Evolutionary conservation across 1,140 invertebrate species (phyloP).

Genomic region (Drosophila sp.): DNA sequence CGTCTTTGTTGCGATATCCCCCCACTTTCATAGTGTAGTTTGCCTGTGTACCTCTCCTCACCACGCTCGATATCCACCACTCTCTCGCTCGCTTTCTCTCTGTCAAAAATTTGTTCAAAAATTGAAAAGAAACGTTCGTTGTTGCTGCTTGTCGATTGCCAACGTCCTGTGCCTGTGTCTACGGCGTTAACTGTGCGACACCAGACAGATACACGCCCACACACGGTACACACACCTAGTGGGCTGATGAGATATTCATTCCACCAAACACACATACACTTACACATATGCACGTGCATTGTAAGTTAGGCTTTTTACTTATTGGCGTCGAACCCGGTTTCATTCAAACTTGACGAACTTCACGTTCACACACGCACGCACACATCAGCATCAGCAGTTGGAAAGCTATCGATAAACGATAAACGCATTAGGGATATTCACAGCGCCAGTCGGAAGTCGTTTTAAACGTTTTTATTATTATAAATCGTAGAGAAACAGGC

Average conservation of each 20-base stretch:
- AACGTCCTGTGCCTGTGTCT: conserved; percentile 76
- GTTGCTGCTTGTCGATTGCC: conserved; percentile 83
- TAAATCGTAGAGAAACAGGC: conserved; percentile 56
- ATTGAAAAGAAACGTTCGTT: conserved; percentile 69
- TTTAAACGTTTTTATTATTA: background rate
- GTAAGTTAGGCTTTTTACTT: conserved; percentile 10
- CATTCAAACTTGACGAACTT: conserved; percentile 26
- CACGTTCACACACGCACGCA: conserved; percentile 28
- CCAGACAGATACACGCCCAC: conserved; percentile 34
- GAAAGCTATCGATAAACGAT: conserved; percentile 13
- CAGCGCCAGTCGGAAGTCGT: background rate
- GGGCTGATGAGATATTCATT: conserved; percentile 18
- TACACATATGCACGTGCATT: conserved; percentile 22
- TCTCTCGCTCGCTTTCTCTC: conserved; percentile 21
- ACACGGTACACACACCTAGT: conserved; percentile 37
- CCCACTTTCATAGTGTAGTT: conserved; percentile 18
- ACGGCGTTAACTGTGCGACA: conserved; percentile 56
- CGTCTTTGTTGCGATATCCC: conserved; percentile 23
- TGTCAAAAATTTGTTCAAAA: too few species aligned
- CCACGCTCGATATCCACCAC: conserved; percentile 11
- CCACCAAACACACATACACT: conserved; percentile 14
- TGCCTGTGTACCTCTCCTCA: conserved; percentile 19
- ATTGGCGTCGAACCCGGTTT: conserved; percentile 45
- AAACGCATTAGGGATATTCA: conserved; percentile 19
- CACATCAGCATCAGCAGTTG: conserved; percentile 13